Evolutionary conservation across 2,888 invertebrate species (phyloP), one percentile per base, ranked within the genome.

Genomic region (Tachina grossa): DNA sequence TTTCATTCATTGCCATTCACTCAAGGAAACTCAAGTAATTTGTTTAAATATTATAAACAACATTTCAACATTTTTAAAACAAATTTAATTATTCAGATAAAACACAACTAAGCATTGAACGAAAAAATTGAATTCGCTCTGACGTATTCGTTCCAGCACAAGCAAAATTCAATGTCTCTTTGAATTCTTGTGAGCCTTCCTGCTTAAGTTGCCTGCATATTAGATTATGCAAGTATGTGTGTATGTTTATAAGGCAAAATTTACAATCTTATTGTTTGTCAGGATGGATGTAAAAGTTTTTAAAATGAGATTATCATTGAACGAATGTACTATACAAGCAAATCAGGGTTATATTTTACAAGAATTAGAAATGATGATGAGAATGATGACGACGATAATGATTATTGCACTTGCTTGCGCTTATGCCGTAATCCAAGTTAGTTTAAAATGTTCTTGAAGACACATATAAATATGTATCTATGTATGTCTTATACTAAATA

Each of bases 311-410:
- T 85, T 85, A 85, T 71, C 75, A 72, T 79, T 83, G 82, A 79
- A 79, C 71, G 74, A 59, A 74, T 53, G 19, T 63, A 51, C 4
- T 16, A 72, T 13, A 47, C 43, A 72, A 82, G 74, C 41, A 85
- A 85, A 85, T 85, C 85, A 85, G 79, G 75, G 66, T 83, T 85
- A 55, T 83, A 75, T 71, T 85, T 83, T 85, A 53, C 59, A 68
- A 83, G 83, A 79, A 71, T 79, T 78, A 78, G 63, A 68, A 79
- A 72, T 65, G 74, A 77, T 66, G 76, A 63, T 31, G 63, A 74
- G 31, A 43, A 45, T 9, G 55, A 55, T 55, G 39, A 57, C 13
- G 80, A 72, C 49, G 71, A 66, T 85, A 81, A 81, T 78, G 81
- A 81, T 72, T 77, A 81, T 72, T 77, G 68, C 76, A 81, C 72